A percentile compares a stretch with the other conserved stretches of the same genome.
Evolutionary conservation across 92 coral and sea anemone genomes (phyloP).

Genomic region (Palythoa caribaeorum): DNA sequence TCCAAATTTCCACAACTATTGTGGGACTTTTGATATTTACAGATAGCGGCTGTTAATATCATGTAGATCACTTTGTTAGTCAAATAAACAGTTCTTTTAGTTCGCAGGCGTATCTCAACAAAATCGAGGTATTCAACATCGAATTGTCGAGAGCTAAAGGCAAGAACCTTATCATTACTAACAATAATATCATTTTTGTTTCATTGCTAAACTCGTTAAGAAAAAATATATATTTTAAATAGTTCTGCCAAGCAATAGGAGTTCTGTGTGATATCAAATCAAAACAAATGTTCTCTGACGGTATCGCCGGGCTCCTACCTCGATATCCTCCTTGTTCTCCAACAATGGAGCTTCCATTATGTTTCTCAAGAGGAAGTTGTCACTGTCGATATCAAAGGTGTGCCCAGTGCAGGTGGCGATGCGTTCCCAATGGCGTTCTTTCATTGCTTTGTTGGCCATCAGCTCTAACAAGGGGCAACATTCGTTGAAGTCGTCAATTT

Average conservation of each 20-base stretch:
- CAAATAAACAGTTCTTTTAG: no score
- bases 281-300: neutral
- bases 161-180: no score
- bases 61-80: no score
- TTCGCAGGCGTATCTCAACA: no score
- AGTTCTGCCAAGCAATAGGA: neutral
- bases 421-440: constrained; percentile 93
- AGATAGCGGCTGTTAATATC: no score
- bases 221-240: no score
- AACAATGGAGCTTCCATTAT: constrained; percentile 94
- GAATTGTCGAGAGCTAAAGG: no score
- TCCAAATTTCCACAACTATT: no score
- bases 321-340: constrained; percentile 88
- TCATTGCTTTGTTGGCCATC: constrained; percentile 94
- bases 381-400: constrained; percentile 86
- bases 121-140: no score
- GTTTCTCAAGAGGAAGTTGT: constrained; percentile 85
- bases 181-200: no score
- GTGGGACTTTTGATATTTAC: no score
- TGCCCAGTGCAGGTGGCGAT: constrained; percentile 82
- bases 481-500: constrained; percentile 90
- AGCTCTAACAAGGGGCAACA: constrained; percentile 88
- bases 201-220: no score
- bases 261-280: neutral
- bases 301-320: constrained; percentile 52